Conservation (phyloP, 2,113 vertebrate genomes). For the Coreoperca whiteheadi region DNA sequence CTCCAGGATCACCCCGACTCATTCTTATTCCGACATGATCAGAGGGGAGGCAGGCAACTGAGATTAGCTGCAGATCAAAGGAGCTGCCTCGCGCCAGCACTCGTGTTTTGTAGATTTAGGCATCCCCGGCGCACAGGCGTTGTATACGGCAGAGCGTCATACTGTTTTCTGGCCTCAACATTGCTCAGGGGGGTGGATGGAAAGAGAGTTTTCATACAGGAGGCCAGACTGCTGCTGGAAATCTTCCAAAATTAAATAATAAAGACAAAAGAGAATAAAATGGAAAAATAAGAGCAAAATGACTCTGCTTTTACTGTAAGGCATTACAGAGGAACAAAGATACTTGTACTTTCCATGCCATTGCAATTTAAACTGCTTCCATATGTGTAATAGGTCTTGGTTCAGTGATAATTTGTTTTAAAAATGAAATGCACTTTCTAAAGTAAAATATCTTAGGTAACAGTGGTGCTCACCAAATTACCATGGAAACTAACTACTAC, state of each 20-base stretch:
- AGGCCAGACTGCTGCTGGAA: slow-evolving; percentile 66
- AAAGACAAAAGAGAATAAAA: slow-evolving; percentile 62
- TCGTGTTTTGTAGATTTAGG: slow-evolving; percentile 84
- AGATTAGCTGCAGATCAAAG: slow-evolving; percentile 87
- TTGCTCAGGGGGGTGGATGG: slow-evolving; percentile 69
- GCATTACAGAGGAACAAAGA: slow-evolving; percentile 63
- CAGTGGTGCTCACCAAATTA: slow-evolving; percentile 68
- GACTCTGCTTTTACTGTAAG: slow-evolving; percentile 55
- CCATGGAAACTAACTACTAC: slow-evolving; percentile 68
- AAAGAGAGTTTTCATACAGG: slow-evolving; percentile 68
- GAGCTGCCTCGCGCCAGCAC: slow-evolving; percentile 77
- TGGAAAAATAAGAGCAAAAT: slow-evolving; percentile 44
- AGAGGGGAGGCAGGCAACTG: slow-evolving; percentile 84
- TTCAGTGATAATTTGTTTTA: slow-evolving; percentile 77
- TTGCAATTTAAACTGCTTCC: slow-evolving; percentile 68
- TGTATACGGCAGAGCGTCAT: slow-evolving; percentile 70
- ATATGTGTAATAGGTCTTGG: slow-evolving; percentile 72
- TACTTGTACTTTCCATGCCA: slow-evolving; percentile 54
- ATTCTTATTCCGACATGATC: slow-evolving; percentile 87
- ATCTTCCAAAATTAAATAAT: slow-evolving; percentile 72
- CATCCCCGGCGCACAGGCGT: slow-evolving; percentile 64
- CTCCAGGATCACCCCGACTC: slow-evolving; percentile 82
- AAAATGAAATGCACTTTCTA: slow-evolving; percentile 77
- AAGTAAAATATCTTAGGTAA: slow-evolving; percentile 68
- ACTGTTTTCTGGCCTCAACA: slow-evolving; percentile 74